phyloP scores from a whole-genome alignment of 2,797 vertebrate genomes.

The Brotula barbata region DNA sequence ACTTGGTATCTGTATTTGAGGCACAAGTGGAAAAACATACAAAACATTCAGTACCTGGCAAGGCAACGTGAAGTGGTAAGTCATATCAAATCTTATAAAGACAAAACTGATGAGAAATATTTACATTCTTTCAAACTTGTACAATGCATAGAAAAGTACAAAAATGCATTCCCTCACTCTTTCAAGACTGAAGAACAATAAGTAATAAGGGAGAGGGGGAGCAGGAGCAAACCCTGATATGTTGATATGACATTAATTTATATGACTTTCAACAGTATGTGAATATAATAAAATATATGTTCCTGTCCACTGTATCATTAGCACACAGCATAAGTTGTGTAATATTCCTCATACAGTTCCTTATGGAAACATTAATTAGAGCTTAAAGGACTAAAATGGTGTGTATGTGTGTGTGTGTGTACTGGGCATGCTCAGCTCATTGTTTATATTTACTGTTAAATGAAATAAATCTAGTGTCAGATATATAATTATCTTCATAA shows the following conservation, averaged over 20 bases:
- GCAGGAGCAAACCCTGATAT: conserved; percentile 7
- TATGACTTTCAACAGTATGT: conserved; percentile 13
- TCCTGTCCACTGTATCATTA: conserved; percentile 4
- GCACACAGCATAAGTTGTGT: conserved; percentile 16
- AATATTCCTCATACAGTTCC: conserved; percentile 34
- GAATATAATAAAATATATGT: conserved; percentile 4
- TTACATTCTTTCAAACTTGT: conserved; percentile 66
- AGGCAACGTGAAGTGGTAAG: conserved; percentile 59
- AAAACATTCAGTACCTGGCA: conserved; percentile 61
- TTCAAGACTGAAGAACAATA: conserved; percentile 1
- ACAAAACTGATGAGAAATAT: conserved; percentile 56
- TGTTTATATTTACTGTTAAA: conserved; percentile 34
- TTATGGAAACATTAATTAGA: conserved; percentile 20
- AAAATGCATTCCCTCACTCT: conserved; percentile 37
- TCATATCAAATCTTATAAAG: conserved; percentile 53
- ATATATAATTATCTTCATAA: conserved; percentile 38
- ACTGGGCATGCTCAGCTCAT: conserved; percentile 20
- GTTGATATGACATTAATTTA: conserved; percentile 6
- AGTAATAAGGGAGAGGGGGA: neutral
- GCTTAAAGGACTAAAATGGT: conserved; percentile 13
- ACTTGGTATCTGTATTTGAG: conserved; percentile 71
- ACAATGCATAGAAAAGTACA: conserved; percentile 47
- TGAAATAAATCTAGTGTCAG: conserved; percentile 28
- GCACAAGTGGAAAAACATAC: conserved; percentile 62
- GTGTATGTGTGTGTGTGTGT: conserved; percentile 5